Evolutionary conservation across 2,888 invertebrate species (phyloP).

Genomic region (Stenodera caucasica): DNA sequence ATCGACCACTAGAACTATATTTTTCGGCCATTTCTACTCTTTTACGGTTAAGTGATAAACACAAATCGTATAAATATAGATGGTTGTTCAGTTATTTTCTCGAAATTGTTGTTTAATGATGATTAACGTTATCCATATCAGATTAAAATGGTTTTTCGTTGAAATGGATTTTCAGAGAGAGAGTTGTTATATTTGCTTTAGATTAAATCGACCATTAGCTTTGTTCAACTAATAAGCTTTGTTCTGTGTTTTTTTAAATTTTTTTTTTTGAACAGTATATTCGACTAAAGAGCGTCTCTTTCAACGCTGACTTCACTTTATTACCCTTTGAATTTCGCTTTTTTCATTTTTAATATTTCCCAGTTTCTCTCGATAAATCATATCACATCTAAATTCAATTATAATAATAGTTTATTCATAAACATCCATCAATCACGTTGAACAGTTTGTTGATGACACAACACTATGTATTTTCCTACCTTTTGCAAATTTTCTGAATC

Average conservation of each 20-base stretch:
- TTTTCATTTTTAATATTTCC: neutral
- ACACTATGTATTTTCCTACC: neutral
- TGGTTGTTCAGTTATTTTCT: neutral
- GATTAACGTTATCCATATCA: constrained; percentile 22
- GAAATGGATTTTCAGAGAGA: constrained; percentile 17
- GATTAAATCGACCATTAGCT: neutral
- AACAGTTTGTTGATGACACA: neutral
- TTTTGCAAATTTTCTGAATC: neutral
- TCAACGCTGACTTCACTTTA: too few species aligned
- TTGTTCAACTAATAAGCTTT: neutral
- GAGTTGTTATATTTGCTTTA: neutral
- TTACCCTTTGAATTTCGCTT: too few species aligned
- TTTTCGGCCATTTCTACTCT: constrained; percentile 16
- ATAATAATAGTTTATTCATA: neutral
- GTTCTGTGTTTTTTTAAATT: neutral
- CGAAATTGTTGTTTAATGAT: constrained; percentile 26
- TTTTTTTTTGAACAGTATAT: neutral
- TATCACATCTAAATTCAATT: neutral
- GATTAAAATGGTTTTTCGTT: constrained; percentile 14
- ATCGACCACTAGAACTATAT: constrained; percentile 18
- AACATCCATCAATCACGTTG: neutral
- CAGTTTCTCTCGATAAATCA: neutral
- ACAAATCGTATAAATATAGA: constrained; percentile 16
- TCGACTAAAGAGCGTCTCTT: too few species aligned
- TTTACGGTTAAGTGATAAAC: too few species aligned